A percentile compares a stretch with the other conserved stretches of the same genome.
phyloP scores from a whole-genome alignment of 2,113 vertebrate species.

The Megaptera novaeangliae region DNA sequence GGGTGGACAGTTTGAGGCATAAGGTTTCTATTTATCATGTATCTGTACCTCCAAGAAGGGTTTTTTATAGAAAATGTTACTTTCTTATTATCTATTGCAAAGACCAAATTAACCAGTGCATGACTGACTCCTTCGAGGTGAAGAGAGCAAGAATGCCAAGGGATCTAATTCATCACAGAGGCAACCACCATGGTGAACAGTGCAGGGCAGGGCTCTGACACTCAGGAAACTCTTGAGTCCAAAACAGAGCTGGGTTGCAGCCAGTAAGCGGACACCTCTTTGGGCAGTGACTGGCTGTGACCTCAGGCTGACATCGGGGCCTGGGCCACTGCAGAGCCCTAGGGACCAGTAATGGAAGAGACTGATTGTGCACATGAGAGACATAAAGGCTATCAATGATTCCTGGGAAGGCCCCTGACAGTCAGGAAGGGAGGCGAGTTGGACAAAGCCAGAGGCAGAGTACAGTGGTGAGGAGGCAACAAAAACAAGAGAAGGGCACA shows the following conservation, averaged over 20 bases:
- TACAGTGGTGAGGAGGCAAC: not conserved
- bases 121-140: not conserved
- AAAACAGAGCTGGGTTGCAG: not conserved
- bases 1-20: not conserved
- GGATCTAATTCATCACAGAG: not conserved
- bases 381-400: not conserved
- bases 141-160: not conserved
- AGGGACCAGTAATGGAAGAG: not conserved
- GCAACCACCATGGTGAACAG: no score
- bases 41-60: not conserved
- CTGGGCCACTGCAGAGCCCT: not conserved
- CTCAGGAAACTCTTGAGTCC: not conserved
- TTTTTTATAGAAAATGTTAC: not conserved
- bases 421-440: not conserved
- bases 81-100: not conserved
- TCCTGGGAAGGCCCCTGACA: not conserved
- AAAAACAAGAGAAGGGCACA: conserved; percentile 4
- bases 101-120: not conserved
- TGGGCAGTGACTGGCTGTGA: not conserved
- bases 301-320: not conserved
- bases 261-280: not conserved
- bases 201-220: not conserved
- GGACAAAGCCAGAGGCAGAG: not conserved
- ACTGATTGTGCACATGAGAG: not conserved
- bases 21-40: not conserved